Evolutionary conservation across 35 echinoderm and acorn worm genomes (phyloP), one percentile per base, ranked within the genome.

Genomic region (Anneissia japonica): DNA sequence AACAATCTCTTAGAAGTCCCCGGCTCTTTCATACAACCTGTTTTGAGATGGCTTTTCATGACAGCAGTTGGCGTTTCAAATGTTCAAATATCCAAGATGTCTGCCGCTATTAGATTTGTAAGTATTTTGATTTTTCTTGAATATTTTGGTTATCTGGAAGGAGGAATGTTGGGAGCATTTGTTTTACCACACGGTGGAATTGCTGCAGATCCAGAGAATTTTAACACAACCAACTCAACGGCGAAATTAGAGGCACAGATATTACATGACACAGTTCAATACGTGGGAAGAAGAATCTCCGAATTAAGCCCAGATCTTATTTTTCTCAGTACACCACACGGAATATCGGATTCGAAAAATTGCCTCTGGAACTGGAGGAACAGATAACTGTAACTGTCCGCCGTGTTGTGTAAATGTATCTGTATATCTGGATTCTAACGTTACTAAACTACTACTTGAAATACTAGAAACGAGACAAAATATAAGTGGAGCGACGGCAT

Each of bases 151-250:
- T 26, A 11, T 21, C 23, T 36, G 10, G 11, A 81, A 37, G 79
- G 35, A 4, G 11, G 46, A 35, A 77, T 90, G 17, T 41, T 84
- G 3, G 88, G 88, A 23, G 73, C 74, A 0, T 90, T 77, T 64
- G 88, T 90, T 40, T 46, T 90, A 10, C 88, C 88, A 74, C 88
- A 90, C 37, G 88, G 88, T 26, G 88, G 88, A 26, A 90, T 90
- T 41, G 81, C 88, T 29, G 76, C 84, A 34, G 35, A 90, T 51
- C 88, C 88, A 12, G 46, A 34, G 11, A 39, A 90, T 77, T 90
- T 90, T 32, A 90, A 90, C 88, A 90, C 88, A 19, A 90, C 81
- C 0, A 90, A 90, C 75, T 37, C 40, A 29, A 90, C 88, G 28
- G 33, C 38, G 4, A 35, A 39, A 32, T 26, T 31, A 77, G 73